Conservation (phyloP, 2,888 invertebrate genomes). For the Rhagium mordax region DNA sequence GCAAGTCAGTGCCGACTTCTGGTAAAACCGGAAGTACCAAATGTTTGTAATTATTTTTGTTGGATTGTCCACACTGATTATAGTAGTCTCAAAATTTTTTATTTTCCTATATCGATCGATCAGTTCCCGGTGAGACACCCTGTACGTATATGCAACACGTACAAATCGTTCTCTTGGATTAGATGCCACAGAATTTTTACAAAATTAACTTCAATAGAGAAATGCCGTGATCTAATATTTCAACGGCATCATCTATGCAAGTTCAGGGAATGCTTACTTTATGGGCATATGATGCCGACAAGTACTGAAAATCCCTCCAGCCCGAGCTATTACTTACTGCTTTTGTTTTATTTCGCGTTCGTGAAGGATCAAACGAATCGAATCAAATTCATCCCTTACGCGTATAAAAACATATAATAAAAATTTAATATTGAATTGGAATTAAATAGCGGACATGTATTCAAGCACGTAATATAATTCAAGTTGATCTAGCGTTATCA, state of each 20-base stretch:
- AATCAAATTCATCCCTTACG: neutral
- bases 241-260: neutral
- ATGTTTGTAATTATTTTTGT: no score
- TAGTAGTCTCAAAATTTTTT: no score
- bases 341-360: neutral
- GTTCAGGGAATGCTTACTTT: neutral
- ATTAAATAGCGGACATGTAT: neutral
- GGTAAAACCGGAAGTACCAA: no score
- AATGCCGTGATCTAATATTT: neutral
- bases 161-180: no score
- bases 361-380: conserved; percentile 2
- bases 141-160: no score
- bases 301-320: neutral
- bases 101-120: no score
- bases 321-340: neutral
- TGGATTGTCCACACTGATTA: no score
- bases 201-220: no score
- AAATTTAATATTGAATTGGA: neutral
- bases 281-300: neutral
- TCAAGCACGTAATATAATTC: neutral
- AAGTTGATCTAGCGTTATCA: neutral
- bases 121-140: no score
- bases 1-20: no score
- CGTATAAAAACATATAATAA: neutral
- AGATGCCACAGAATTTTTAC: no score